Evolutionary conservation across 1,140 invertebrate species (phyloP).

Genomic region (Nilaparvata lugens): DNA sequence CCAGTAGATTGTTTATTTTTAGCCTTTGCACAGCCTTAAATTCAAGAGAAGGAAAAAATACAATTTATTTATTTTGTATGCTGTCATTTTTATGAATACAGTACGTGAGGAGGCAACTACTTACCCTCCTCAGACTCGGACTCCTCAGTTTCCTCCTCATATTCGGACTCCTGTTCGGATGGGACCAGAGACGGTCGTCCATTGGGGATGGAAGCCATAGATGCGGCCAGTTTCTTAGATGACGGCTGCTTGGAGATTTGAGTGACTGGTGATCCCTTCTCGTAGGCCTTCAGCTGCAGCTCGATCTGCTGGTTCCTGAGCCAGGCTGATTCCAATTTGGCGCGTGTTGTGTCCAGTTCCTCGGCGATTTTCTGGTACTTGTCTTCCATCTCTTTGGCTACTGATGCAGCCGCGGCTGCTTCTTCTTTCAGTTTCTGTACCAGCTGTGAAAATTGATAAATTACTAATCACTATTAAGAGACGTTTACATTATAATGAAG

Average conservation of each 20-base stretch:
- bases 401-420: slow-evolving; percentile 61
- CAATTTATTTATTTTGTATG: too few relatives aligned
- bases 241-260: slow-evolving; percentile 26
- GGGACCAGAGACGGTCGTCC: slow-evolving; percentile 21
- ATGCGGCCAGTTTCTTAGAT: slow-evolving; percentile 25
- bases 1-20: too few relatives aligned
- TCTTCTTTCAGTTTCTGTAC: slow-evolving; percentile 54
- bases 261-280: slow-evolving; percentile 20
- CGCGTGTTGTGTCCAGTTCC: slow-evolving; percentile 62
- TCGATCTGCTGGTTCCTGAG: slow-evolving; percentile 64
- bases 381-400: slow-evolving; percentile 67
- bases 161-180: slow-evolving; percentile 21
- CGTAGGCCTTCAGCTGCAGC: slow-evolving; percentile 43
- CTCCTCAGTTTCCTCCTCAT: slow-evolving; percentile 29
- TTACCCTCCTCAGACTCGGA: slow-evolving; percentile 27
- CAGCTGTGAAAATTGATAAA: slow-evolving; percentile 24
- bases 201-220: slow-evolving; percentile 17
- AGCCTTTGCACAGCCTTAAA: too few relatives aligned
- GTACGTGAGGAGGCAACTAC: background rate
- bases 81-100: too few relatives aligned
- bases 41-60: too few relatives aligned
- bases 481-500: too few relatives aligned
- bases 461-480: too few relatives aligned
- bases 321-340: slow-evolving; percentile 68
- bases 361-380: slow-evolving; percentile 64